Evolutionary conservation across 2,888 invertebrate species (phyloP).

Genomic region (Alentia gelatinosa): DNA sequence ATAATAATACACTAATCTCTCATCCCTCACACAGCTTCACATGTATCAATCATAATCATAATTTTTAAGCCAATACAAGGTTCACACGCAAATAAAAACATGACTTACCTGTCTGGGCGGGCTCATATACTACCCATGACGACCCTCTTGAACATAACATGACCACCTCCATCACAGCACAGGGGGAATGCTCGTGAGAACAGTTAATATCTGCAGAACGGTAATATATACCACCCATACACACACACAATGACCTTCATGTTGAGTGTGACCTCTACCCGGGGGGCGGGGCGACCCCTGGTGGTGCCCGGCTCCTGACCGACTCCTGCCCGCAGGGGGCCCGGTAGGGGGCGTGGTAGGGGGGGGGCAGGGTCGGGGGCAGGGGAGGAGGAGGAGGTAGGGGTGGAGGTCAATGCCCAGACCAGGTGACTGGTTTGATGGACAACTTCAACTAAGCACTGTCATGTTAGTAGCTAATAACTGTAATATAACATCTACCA

Average conservation of each 20-base stretch:
- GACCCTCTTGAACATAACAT: no score
- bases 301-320: constrained; percentile 20
- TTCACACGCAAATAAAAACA: no score
- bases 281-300: background rate
- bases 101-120: no score
- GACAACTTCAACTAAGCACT: background rate
- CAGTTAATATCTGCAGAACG: background rate
- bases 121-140: no score
- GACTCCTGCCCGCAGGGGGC: background rate
- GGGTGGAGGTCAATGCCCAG: background rate
- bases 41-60: no score
- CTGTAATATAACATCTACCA: no score
- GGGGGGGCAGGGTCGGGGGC: background rate
- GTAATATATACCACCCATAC: background rate
- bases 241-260: background rate
- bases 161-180: no score
- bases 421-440: background rate
- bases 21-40: no score
- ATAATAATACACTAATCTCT: no score
- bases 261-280: background rate
- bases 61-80: no score
- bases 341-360: background rate
- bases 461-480: no score
- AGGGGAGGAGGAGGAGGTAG: background rate
- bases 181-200: background rate